phyloP scores from a whole-genome alignment of 2,888 invertebrate genomes.

The Lysandra coridon region DNA sequence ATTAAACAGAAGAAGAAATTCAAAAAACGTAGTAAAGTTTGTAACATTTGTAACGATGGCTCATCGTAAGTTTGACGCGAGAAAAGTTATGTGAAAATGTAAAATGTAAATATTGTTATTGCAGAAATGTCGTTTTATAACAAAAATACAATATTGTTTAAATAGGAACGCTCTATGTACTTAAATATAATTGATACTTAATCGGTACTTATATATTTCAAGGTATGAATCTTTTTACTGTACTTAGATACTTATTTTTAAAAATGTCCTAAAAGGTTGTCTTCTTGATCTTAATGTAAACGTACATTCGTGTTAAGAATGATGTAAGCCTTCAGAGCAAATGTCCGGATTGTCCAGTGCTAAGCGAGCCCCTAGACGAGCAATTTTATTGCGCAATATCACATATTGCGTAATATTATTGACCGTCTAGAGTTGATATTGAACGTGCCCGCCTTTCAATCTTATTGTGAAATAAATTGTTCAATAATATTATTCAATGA shows the following conservation, averaged over 20 bases:
- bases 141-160: slow-evolving; percentile 41
- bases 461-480: no score
- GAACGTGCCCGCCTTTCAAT: no score
- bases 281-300: neutral
- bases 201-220: neutral
- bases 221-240: neutral
- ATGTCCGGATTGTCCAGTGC: neutral
- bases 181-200: neutral
- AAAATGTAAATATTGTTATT: slow-evolving; percentile 48
- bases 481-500: no score
- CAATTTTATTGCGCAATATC: no score
- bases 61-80: neutral
- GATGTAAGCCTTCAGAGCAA: neutral
- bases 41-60: neutral
- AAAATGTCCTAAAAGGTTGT: neutral
- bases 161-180: slow-evolving; percentile 7
- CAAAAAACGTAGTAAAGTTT: no score
- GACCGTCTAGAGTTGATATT: no score
- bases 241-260: neutral
- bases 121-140: slow-evolving; percentile 55
- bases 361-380: no score
- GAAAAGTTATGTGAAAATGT: slow-evolving; percentile 42
- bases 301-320: neutral
- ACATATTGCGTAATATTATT: no score
- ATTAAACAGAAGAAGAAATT: no score